Evolutionary conservation across 2,888 invertebrate species (phyloP), one percentile per base, ranked within the genome.

Genomic region (Sepioteuthis lessoniana): DNA sequence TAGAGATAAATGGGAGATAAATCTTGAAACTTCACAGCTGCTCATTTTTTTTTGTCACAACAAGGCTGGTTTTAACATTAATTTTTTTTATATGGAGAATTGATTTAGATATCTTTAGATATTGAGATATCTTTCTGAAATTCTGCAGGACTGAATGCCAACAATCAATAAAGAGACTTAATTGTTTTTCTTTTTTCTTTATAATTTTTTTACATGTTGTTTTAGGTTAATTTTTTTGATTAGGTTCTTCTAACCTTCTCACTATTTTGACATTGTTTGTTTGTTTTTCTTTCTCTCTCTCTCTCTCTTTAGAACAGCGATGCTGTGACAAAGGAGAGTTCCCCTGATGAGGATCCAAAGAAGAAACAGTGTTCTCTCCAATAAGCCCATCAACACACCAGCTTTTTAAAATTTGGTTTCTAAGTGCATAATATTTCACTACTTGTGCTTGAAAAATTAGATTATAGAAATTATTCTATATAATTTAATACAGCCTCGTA

Each of bases 261-360:
- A n/a, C 19, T n/a, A 35, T 76, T 76, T 76, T 76, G n/a, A 76
- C 76, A 76, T 35, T 35, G 35, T 76, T 76, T n/a, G 35, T 76
- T 76, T n/a, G n/a, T 76, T 76, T 76, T 76, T 76, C n/a, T n/a
- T 76, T 3, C 21, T 55, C 21, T 76, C 13, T 76, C n/a, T 76
- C 76, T 76, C 76, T 76, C 76, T 76, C 76, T 35, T 16, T 76
- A 76, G 76, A 76, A 76, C n/a, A 76, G 76, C 76, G 76, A 76
- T 76, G n/a, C 19, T 76, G 76, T 13, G 76, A 35, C n/a, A 10
- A 10, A 76, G 76, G 76, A 76, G 76, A 76, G 76, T 76, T 76
- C 8, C 0, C n/a, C 76, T n/a, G 76, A n/a, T 35, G 76, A 35
- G n/a, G 76, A 76, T 16, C 2, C n/a, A 76, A 76, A 35, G 76